These are phyloP conservation scores for Brachyhypopomus occidentalis DNA, from an alignment of 2,113 vertebrate genomes.

Conservation along the genomic window DNA sequence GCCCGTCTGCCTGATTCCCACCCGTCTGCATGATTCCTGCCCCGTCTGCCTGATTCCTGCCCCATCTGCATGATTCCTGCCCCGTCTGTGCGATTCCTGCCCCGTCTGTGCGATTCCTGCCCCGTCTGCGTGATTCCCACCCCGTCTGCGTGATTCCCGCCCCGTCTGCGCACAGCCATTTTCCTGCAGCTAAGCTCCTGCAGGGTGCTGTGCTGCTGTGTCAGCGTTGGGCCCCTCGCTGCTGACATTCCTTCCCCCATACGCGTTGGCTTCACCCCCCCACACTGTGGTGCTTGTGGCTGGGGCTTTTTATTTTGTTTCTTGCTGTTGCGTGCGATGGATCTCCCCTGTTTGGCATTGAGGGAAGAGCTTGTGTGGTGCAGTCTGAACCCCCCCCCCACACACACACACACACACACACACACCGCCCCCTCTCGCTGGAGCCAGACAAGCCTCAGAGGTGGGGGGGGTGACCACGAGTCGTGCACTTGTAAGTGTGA, in stretches of 20 bases:
- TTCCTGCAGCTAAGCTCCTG: not conserved
- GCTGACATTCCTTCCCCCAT: constrained; percentile 60
- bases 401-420: too few relatives aligned
- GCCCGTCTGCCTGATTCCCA: constrained; percentile 14
- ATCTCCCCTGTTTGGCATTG: constrained; percentile 68
- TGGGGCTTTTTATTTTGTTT: constrained; percentile 42
- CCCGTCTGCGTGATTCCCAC: constrained; percentile 20
- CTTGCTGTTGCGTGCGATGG: constrained; percentile 67
- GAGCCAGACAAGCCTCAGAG: constrained; percentile 6
- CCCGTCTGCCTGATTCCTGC: constrained; percentile 25
- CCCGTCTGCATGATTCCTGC: constrained; percentile 45
- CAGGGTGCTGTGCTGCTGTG: constrained; percentile 40
- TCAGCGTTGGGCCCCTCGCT: constrained; percentile 47
- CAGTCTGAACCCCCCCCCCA: constrained; percentile 62
- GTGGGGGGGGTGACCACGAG: not conserved
- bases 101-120: constrained; percentile 47
- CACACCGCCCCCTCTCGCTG: constrained; percentile 15
- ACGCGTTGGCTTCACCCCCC: constrained; percentile 12
- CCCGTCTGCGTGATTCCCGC: constrained; percentile 50
- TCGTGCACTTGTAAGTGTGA: constrained; percentile 25
- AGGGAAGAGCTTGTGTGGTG: constrained; percentile 69
- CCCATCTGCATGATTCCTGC: constrained; percentile 47
- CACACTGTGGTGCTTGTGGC: constrained; percentile 63
- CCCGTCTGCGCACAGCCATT: constrained; percentile 38
- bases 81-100: constrained; percentile 17